These are phyloP conservation scores for Drosophila recens DNA, from an alignment of 2,888 invertebrate species.

Conservation along the genomic window DNA sequence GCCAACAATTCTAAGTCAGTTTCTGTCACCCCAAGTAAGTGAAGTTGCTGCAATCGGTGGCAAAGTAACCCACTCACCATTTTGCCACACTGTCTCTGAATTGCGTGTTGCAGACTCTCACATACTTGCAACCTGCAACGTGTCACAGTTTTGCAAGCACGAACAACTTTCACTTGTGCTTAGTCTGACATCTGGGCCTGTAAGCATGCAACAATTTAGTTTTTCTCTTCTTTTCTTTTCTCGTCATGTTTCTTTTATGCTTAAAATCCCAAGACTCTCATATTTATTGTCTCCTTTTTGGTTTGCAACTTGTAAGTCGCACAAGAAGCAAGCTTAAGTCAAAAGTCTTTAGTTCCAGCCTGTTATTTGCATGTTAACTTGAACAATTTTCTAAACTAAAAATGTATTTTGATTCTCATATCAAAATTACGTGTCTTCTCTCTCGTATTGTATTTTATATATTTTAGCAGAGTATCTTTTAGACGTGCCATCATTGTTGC, in stretches of 20 bases:
- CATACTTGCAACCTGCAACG: constrained; percentile 19
- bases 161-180: constrained; percentile 72
- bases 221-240: constrained; percentile 7
- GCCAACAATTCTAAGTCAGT: constrained; percentile 20
- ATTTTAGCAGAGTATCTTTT: neutral
- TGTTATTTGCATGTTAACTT: constrained; percentile 39
- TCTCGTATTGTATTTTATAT: neutral
- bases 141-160: constrained; percentile 43
- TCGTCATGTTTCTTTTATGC: constrained; percentile 18
- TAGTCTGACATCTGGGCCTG: constrained; percentile 47
- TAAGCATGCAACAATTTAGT: constrained; percentile 65
- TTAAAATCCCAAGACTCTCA: constrained; percentile 20
- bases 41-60: constrained; percentile 8
- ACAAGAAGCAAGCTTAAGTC: constrained; percentile 50
- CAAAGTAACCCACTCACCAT: constrained; percentile 25
- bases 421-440: too few relatives aligned
- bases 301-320: constrained; percentile 17
- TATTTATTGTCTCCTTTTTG: constrained; percentile 22
- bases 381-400: too few relatives aligned
- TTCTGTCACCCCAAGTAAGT: constrained; percentile 36
- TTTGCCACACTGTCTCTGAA: constrained; percentile 2
- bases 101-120: constrained; percentile 1
- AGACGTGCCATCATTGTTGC: neutral
- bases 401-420: neutral
- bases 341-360: constrained; percentile 50